These are phyloP conservation scores for Macrosteles quadrilineatus DNA, from an alignment of 1,140 invertebrate species.

Conservation along the genomic window DNA sequence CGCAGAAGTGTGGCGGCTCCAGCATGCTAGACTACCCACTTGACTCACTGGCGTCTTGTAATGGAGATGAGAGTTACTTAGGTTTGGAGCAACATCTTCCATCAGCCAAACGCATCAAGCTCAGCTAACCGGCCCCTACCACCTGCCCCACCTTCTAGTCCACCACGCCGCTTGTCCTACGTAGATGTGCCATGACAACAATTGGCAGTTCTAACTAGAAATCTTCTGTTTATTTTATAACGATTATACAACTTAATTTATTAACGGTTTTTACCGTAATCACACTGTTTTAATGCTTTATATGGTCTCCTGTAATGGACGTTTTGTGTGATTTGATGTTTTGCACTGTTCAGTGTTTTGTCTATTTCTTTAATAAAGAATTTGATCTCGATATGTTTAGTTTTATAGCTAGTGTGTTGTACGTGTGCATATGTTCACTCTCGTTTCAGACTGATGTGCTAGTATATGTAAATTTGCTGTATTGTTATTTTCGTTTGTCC, in stretches of 20 bases:
- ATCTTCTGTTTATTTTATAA: no score
- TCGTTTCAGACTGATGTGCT: slow-evolving; percentile 9
- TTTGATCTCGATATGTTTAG: slow-evolving; percentile 10
- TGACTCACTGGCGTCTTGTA: not conserved
- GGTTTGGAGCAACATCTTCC: not conserved
- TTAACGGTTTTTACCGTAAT: no score
- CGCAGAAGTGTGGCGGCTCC: not conserved
- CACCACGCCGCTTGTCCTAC: no score
- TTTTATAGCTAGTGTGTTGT: slow-evolving; percentile 12
- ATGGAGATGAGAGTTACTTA: not conserved
- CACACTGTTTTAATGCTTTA: not conserved
- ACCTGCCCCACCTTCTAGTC: no score
- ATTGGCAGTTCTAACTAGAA: no score
- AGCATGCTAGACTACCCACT: not conserved
- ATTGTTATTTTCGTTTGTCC: slow-evolving; percentile 1
- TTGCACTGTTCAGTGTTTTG: slow-evolving; percentile 7
- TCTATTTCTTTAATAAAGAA: not conserved
- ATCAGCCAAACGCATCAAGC: not conserved
- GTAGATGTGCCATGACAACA: no score
- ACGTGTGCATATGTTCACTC: not conserved
- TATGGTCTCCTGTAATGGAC: not conserved
- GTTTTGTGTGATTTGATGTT: slow-evolving; percentile 14
- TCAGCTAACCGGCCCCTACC: not conserved
- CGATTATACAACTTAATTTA: no score
- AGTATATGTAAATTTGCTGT: not conserved